Conservation (phyloP, 2,888 invertebrate species). For the Chirona hameri region DNA sequence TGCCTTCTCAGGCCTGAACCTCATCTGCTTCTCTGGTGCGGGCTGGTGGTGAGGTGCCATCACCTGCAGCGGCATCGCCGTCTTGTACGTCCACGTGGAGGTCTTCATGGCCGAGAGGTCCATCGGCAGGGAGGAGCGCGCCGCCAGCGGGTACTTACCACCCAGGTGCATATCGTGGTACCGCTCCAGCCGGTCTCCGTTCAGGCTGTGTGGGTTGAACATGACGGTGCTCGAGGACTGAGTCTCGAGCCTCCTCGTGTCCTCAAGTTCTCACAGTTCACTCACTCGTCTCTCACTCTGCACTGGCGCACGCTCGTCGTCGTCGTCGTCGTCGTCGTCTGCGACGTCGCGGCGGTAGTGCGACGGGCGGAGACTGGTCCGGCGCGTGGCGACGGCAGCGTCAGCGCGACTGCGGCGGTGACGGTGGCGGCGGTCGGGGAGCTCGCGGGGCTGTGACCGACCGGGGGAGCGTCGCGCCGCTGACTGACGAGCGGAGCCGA, state of each 20-base stretch:
- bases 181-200: slow-evolving; percentile 24
- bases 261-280: neutral
- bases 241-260: neutral
- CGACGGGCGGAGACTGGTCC: neutral
- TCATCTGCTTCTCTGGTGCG: slow-evolving; percentile 36
- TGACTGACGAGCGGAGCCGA: neutral
- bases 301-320: neutral
- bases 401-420: neutral
- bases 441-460: neutral
- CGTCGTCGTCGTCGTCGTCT: neutral
- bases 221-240: neutral
- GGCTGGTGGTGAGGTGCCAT: slow-evolving; percentile 28
- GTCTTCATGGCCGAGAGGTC: slow-evolving; percentile 40
- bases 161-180: slow-evolving; percentile 30
- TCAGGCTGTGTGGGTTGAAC: neutral
- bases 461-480: neutral
- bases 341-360: neutral
- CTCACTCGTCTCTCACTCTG: neutral
- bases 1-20: slow-evolving; percentile 38
- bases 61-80: slow-evolving; percentile 36
- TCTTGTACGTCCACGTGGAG: slow-evolving; percentile 40
- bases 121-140: slow-evolving; percentile 36
- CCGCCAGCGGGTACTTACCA: slow-evolving; percentile 25
- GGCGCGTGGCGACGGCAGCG: neutral
- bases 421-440: neutral